Percentiles rank a stretch among this genome's conserved stretches.
phyloP scores from a whole-genome alignment of 2,888 invertebrate species.

The Rhamphomyia laevipes region DNA sequence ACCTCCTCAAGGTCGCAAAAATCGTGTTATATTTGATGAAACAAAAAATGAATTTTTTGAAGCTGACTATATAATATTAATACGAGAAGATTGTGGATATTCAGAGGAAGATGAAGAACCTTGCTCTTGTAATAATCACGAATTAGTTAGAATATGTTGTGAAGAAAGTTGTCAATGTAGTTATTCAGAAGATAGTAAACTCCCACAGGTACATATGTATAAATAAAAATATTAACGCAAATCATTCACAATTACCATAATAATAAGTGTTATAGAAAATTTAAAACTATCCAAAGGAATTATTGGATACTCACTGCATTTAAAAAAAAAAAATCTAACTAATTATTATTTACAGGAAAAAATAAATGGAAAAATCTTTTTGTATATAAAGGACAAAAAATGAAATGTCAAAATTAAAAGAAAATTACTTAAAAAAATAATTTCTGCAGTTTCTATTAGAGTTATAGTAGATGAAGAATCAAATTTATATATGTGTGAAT shows the following conservation, averaged over 20 bases:
- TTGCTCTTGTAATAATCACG: conserved; percentile 62
- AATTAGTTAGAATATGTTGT: conserved; percentile 50
- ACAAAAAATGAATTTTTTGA: conserved; percentile 84
- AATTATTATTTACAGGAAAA: too few species aligned
- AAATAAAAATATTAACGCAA: conserved; percentile 9
- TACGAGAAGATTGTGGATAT: conserved; percentile 76
- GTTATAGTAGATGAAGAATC: too few species aligned
- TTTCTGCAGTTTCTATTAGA: too few species aligned
- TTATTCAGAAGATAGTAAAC: conserved; percentile 32
- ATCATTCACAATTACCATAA: conserved; percentile 11
- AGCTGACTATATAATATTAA: conserved; percentile 82
- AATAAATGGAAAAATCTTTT: too few species aligned
- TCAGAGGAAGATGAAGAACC: conserved; percentile 66
- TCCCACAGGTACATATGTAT: conserved; percentile 29
- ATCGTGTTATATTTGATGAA: conserved; percentile 80
- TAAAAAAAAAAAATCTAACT: too few species aligned
- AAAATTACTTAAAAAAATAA: too few species aligned
- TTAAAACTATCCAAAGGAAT: too few species aligned
- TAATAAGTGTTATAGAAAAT: neutral
- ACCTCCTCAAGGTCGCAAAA: conserved; percentile 52
- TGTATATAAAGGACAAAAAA: too few species aligned
- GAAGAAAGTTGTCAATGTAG: conserved; percentile 55
- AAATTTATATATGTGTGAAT: too few species aligned
- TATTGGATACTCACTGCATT: too few species aligned
- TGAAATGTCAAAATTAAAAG: too few species aligned